These are phyloP conservation scores for Hemibagrus guttatus DNA, from an alignment of 2,797 vertebrate species.

Conservation along the genomic window DNA sequence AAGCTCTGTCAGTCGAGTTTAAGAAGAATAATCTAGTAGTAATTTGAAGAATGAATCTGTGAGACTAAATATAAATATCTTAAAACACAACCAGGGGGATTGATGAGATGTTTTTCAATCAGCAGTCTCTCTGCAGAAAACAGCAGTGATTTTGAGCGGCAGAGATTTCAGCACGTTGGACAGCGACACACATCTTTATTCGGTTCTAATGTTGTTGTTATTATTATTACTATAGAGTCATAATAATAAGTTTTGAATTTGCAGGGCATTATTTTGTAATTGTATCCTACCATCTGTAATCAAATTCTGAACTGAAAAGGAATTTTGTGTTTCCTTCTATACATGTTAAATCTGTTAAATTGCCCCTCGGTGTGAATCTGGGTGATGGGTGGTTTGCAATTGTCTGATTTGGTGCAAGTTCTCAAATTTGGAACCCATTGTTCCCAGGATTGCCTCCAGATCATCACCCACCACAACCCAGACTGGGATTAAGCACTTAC, in stretches of 20 bases:
- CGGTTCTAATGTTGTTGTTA: not conserved
- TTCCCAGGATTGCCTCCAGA: not conserved
- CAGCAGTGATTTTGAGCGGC: slow-evolving; percentile 18
- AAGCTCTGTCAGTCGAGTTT: not conserved
- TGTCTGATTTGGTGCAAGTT: not conserved
- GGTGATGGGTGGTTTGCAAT: not conserved
- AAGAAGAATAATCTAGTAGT: not conserved
- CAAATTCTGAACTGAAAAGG: not conserved
- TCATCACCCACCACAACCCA: not conserved
- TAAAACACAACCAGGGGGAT: not conserved
- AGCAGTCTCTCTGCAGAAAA: not conserved
- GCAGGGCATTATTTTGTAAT: not conserved
- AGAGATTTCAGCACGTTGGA: slow-evolving; percentile 21
- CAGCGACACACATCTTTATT: not conserved
- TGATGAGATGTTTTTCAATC: not conserved
- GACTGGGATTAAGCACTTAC: not conserved
- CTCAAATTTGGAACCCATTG: not conserved
- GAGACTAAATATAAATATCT: not conserved
- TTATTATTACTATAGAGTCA: not conserved
- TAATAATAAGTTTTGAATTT: not conserved
- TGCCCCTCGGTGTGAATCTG: not conserved
- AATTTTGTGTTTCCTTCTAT: not conserved
- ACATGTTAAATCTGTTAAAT: not conserved
- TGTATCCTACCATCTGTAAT: not conserved
- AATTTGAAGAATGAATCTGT: not conserved